phyloP scores from a whole-genome alignment of 1,140 invertebrate genomes.

The Macrocentrus cingulum region DNA sequence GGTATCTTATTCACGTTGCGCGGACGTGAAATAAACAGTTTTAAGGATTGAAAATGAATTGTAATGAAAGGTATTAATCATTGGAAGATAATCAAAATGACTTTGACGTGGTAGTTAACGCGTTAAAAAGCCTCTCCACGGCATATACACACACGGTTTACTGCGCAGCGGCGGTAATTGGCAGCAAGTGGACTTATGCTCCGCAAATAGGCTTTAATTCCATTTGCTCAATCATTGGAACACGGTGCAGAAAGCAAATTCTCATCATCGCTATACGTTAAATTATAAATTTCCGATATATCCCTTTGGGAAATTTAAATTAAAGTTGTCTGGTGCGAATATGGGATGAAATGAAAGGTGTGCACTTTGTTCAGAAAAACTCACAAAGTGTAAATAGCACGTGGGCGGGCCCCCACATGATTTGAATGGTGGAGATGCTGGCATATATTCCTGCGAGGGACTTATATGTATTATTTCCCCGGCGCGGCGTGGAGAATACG shows the following conservation, averaged over 20 bases:
- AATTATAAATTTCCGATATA: too few species aligned
- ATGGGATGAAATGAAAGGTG: too few species aligned
- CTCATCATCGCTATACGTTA: too few species aligned
- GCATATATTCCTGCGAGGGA: background rate
- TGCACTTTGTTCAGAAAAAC: conserved; percentile 7
- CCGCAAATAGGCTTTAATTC: conserved; percentile 14
- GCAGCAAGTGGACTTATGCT: conserved; percentile 15
- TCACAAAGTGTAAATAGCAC: conserved; percentile 5
- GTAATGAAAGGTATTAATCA: too few species aligned
- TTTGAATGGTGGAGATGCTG: conserved; percentile 21
- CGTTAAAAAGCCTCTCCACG: too few species aligned
- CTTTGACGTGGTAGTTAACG: background rate
- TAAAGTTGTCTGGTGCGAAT: background rate
- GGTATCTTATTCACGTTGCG: too few species aligned
- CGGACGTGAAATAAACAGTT: too few species aligned
- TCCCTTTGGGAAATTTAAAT: background rate
- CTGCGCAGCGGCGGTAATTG: background rate
- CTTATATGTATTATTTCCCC: background rate
- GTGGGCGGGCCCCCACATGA: conserved; percentile 12
- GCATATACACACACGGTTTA: background rate
- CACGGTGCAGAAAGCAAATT: background rate
- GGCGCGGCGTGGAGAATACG: background rate
- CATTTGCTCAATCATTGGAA: conserved; percentile 18
- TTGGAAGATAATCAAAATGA: too few species aligned
- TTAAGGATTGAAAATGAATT: too few species aligned